Base-by-base conservation (phyloP, 2,888 invertebrate species). In the Oscheius onirici region DNA sequence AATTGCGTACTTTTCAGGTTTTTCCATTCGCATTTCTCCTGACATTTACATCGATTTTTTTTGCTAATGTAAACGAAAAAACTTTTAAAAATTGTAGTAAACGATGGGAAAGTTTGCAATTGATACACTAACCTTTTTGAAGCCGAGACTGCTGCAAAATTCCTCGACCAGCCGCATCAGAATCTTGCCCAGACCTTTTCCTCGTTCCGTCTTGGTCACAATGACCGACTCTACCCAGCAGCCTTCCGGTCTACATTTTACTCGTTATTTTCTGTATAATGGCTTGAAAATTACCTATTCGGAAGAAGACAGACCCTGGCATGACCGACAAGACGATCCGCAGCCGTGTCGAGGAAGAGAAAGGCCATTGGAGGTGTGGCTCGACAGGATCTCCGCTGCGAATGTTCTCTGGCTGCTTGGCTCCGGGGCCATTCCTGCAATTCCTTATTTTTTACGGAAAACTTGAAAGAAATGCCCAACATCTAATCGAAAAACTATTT, bases 131-230 rank as follows among this genome's bases (percentile, higher is more conserved):
- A 81, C 83, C 74, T 83, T 74, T 40, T 70, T 67, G 63, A 76
- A 83, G 11, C 75, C 72, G 28, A 79, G 69, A 22, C 69, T 44
- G 10, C 43, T 28, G 40, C 83, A 74, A 67, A 74, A 76, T 24
- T 69, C 55, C 66, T 89, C 89, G 20, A 88, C 84, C 65, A 81
- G 75, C 11, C 80, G 71, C 89, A 89, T 89, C 28, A 89, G 66
- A 40, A 78, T 79, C 69, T 87, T 85, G 3, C 89, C 89, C 72
- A 87, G 80, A 11, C 89, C 89, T 17, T 68, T 74, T 22, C 82
- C 81, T 49, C 83, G 66, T 10, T 69, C 69, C 22, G 41, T 46
- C 10, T 75, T 75, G 34, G 70, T 43, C 10, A 84, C 72, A 28
- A 84, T 76, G 24, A 85, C 83, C n/a, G 79, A 81, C 49, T 85